A percentile compares a stretch with the other conserved stretches of the same genome.
phyloP scores from a whole-genome alignment of 2,888 invertebrate species.

The Heliconius ethilla region DNA sequence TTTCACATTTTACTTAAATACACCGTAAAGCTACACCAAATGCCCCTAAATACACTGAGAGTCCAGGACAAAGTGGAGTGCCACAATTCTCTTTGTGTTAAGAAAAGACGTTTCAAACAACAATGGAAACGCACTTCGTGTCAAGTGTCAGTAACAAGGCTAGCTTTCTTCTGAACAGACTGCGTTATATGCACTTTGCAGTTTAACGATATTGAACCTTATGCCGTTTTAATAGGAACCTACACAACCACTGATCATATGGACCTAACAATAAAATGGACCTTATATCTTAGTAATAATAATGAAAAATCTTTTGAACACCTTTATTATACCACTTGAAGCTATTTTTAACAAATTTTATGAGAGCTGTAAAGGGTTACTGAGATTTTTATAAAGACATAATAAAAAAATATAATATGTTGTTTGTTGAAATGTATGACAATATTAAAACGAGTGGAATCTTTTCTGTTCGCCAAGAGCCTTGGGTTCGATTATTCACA shows the following conservation, averaged over 20 bases:
- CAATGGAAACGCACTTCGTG: constrained; percentile 63
- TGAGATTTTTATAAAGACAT: constrained; percentile 27
- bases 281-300: constrained; percentile 37
- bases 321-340: constrained; percentile 27
- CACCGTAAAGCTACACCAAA: not conserved
- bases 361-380: constrained; percentile 22
- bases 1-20: not conserved
- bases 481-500: not conserved
- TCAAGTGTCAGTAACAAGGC: constrained; percentile 77
- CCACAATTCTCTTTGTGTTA: not conserved
- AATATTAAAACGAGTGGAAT: not conserved
- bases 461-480: not conserved
- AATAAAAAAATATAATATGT: not conserved
- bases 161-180: constrained; percentile 71
- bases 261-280: constrained; percentile 20
- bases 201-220: constrained; percentile 36
- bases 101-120: constrained; percentile 47
- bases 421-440: not conserved
- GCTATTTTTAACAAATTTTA: constrained; percentile 28
- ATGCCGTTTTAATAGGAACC: constrained; percentile 36
- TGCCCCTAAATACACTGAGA: not conserved
- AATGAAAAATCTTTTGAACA: constrained; percentile 22
- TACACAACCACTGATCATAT: not conserved
- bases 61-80: not conserved
- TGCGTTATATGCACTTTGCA: constrained; percentile 54